A percentile compares a stretch with the other conserved stretches of the same genome.
These are phyloP conservation scores for Oreochromis mossambicus DNA, from an alignment of 2,797 vertebrate species.

Conservation along the genomic window DNA sequence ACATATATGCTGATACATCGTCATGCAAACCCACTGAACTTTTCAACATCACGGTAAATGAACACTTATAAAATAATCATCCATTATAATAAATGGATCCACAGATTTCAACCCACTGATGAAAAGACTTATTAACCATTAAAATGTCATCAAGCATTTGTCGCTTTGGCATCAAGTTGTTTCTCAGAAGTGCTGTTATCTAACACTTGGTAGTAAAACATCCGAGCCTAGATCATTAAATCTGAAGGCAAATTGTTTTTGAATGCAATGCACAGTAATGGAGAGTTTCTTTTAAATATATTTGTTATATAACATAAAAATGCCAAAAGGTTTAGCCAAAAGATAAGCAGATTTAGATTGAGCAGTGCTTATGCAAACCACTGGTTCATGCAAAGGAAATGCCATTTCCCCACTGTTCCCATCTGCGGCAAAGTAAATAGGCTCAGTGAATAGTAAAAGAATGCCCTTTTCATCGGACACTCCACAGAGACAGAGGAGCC, in stretches of 20 bases:
- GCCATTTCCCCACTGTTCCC: slow-evolving; percentile 55
- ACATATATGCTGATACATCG: slow-evolving; percentile 14
- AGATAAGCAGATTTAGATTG: slow-evolving; percentile 30
- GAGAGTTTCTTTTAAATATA: not conserved
- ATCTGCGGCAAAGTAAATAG: slow-evolving; percentile 48
- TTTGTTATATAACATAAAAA: slow-evolving; percentile 3
- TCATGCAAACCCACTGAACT: slow-evolving; percentile 13
- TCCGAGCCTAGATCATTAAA: not conserved
- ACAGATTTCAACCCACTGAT: not conserved
- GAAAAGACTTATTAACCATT: not conserved
- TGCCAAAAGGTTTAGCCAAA: slow-evolving; percentile 1
- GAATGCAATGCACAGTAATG: not conserved
- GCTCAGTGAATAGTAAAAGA: slow-evolving; percentile 42
- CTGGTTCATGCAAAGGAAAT: slow-evolving; percentile 56
- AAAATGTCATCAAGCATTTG: not conserved
- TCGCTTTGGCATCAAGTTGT: not conserved
- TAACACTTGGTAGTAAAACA: not conserved
- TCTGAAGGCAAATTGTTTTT: not conserved
- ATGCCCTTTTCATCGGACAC: slow-evolving; percentile 37
- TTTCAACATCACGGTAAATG: not conserved
- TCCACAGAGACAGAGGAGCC: slow-evolving; percentile 31
- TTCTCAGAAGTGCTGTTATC: not conserved
- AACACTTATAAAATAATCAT: not conserved
- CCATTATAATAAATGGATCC: not conserved
- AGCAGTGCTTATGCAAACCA: slow-evolving; percentile 34